Evolutionary conservation across 92 coral and sea anemone genomes (phyloP).

Genomic region (Palythoa caribaeorum): DNA sequence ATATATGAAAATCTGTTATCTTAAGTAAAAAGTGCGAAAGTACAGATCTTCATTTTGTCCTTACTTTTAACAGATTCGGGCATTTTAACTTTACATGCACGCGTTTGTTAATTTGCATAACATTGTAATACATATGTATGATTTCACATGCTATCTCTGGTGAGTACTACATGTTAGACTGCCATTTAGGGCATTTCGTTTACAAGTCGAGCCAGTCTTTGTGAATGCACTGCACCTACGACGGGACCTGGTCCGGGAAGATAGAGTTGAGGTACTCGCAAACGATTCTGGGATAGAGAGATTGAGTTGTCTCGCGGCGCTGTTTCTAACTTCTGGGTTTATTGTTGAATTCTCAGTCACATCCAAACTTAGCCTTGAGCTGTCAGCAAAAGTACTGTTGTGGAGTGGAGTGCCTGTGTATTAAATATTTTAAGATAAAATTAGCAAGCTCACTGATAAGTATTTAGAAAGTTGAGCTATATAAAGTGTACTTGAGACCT

Average conservation of each 20-base stretch:
- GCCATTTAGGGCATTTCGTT: slow-evolving; percentile 71
- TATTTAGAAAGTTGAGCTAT: too few species aligned
- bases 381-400: slow-evolving; percentile 25
- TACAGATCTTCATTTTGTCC: too few species aligned
- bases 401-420: slow-evolving; percentile 22
- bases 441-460: too few species aligned
- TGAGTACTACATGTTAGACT: slow-evolving; percentile 78
- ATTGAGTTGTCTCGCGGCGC: slow-evolving; percentile 39
- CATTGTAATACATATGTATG: not conserved
- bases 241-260: slow-evolving; percentile 52
- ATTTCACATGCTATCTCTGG: not conserved
- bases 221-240: slow-evolving; percentile 90
- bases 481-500: too few species aligned
- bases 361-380: not conserved
- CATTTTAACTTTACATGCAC: not conserved
- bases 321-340: not conserved
- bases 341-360: not conserved
- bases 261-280: slow-evolving; percentile 63
- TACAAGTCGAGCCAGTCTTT: slow-evolving; percentile 86
- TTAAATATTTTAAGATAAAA: too few species aligned
- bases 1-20: too few species aligned
- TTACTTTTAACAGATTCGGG: not conserved
- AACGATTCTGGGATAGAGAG: slow-evolving; percentile 72
- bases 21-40: too few species aligned
- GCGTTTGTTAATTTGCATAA: too few species aligned